phyloP scores from a whole-genome alignment of 1,140 invertebrate genomes.

The Diabrotica virgifera region DNA sequence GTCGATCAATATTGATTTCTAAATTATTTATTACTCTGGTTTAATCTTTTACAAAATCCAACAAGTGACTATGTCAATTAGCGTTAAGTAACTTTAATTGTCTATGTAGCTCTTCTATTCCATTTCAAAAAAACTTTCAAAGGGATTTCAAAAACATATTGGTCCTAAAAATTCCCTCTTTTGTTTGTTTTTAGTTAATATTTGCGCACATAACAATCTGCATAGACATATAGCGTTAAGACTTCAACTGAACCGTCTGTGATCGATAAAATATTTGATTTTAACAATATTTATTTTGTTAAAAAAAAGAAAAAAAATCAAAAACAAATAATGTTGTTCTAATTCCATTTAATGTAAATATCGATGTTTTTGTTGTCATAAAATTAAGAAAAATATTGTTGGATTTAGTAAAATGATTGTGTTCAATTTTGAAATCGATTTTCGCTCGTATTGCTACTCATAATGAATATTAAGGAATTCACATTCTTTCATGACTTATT shows the following conservation, averaged over 20 bases:
- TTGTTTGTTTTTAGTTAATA: neutral
- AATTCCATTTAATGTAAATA: neutral
- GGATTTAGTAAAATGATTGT: conserved; percentile 7
- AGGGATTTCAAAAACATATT: too few relatives aligned
- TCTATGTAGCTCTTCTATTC: neutral
- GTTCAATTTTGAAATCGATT: neutral
- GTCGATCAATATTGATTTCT: neutral
- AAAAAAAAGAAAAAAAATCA: neutral
- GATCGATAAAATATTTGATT: neutral
- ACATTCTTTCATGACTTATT: neutral
- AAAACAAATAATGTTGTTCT: neutral
- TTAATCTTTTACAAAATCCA: conserved; percentile 5
- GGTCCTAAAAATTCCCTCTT: too few relatives aligned
- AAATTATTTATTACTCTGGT: neutral
- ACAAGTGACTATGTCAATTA: neutral
- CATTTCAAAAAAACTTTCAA: too few relatives aligned
- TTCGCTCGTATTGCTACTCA: neutral
- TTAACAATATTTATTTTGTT: conserved; percentile 3
- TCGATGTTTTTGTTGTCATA: neutral
- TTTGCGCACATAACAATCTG: neutral
- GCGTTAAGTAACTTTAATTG: neutral
- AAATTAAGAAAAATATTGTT: conserved; percentile 1
- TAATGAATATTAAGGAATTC: neutral
- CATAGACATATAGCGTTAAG: neutral
- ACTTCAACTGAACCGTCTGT: neutral